Percentiles rank a stretch among this genome's conserved stretches.
Conservation (phyloP, 2,113 vertebrate genomes). For the Micronycteris hirsuta region DNA sequence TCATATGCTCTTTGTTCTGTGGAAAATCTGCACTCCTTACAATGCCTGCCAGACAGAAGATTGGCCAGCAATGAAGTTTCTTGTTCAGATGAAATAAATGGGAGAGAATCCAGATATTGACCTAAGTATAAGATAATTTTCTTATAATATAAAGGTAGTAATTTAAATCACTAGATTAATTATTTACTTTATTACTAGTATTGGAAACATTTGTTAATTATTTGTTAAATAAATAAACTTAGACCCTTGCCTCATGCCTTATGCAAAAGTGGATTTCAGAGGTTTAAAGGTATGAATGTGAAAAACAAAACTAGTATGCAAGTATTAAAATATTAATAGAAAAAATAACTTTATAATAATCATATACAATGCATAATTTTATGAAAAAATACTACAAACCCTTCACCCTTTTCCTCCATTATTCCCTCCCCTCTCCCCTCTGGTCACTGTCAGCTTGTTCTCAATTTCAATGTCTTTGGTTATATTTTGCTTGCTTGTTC, state of each 20-base stretch:
- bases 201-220: background rate
- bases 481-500: too few species aligned
- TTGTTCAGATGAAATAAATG: background rate
- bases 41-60: background rate
- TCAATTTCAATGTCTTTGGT: too few species aligned
- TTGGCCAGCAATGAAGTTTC: background rate
- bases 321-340: background rate
- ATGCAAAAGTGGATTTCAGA: background rate
- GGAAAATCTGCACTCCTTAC: background rate
- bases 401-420: too few species aligned
- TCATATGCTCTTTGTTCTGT: background rate
- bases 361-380: background rate
- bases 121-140: background rate
- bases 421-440: too few species aligned
- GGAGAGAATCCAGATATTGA: background rate
- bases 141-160: background rate
- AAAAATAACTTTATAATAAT: background rate
- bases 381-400: background rate
- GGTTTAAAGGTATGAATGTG: background rate
- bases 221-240: background rate
- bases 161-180: background rate
- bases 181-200: background rate
- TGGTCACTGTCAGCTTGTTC: too few species aligned
- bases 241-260: background rate
- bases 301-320: background rate